Evolutionary conservation across 2,888 invertebrate genomes (phyloP).

Genomic region (Hyposoter didymator): DNA sequence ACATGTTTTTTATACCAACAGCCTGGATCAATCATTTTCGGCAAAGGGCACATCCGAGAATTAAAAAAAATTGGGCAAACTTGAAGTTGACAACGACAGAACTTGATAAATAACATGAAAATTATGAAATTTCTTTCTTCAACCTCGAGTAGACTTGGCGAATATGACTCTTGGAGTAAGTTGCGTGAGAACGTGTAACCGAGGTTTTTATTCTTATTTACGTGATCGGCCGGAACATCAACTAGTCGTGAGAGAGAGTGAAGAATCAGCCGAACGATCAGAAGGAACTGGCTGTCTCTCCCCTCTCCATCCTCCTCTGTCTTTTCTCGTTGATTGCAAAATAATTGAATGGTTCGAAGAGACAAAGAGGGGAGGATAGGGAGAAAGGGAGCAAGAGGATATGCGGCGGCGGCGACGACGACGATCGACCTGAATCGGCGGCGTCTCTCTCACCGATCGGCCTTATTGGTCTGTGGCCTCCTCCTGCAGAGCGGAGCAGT

Average conservation of each 20-base stretch:
- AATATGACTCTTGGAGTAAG: not conserved
- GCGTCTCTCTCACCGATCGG: constrained; percentile 78
- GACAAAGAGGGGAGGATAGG: constrained; percentile 28
- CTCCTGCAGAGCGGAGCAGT: constrained; percentile 27
- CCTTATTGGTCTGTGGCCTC: constrained; percentile 78
- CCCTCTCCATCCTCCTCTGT: constrained; percentile 31
- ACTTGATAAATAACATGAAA: not conserved
- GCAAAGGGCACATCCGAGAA: not conserved
- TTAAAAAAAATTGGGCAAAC: not conserved
- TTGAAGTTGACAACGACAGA: constrained; percentile 3
- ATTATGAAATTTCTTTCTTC: not conserved
- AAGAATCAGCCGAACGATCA: constrained; percentile 46
- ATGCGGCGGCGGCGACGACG: constrained; percentile 32
- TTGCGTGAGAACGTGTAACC: constrained; percentile 34
- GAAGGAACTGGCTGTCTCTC: constrained; percentile 27
- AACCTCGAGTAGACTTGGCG: not conserved
- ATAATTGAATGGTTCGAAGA: constrained; percentile 82
- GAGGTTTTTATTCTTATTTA: constrained; percentile 16
- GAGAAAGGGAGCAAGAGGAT: constrained; percentile 10
- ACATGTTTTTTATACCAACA: not conserved
- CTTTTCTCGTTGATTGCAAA: constrained; percentile 81
- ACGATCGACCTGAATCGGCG: constrained; percentile 79
- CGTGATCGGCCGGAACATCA: constrained; percentile 45
- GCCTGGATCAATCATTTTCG: constrained; percentile 1
- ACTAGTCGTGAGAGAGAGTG: constrained; percentile 59